These are phyloP conservation scores for Notothenia coriiceps DNA, from an alignment of 2,113 vertebrate species.

Conservation along the genomic window DNA sequence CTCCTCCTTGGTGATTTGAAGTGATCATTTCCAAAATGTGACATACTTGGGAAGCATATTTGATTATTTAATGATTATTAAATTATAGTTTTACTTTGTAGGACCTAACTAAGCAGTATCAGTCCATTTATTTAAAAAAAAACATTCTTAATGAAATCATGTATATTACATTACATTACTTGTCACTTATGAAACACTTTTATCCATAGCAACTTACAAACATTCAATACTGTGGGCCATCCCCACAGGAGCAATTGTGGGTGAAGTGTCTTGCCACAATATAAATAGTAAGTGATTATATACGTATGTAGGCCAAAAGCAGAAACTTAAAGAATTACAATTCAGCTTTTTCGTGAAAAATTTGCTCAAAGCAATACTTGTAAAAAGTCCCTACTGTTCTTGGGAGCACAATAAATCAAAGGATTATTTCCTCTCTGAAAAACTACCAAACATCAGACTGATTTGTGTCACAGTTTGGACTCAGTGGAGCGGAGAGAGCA, in stretches of 20 bases:
- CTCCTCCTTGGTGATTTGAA: slow-evolving; percentile 23
- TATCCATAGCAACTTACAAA: too few species aligned
- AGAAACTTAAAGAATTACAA: neutral
- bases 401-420: slow-evolving; percentile 19
- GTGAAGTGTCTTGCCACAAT: too few species aligned
- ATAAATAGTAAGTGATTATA: neutral
- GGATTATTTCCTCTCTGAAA: slow-evolving; percentile 40
- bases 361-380: neutral
- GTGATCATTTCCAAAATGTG: slow-evolving; percentile 9
- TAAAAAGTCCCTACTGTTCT: neutral
- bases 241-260: too few species aligned
- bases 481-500: slow-evolving; percentile 63
- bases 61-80: neutral
- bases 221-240: too few species aligned
- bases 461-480: slow-evolving; percentile 16
- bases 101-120: neutral
- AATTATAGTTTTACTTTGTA: neutral
- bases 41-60: slow-evolving; percentile 31
- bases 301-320: neutral
- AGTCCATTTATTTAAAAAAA: neutral
- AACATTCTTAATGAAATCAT: too few species aligned
- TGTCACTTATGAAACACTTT: too few species aligned
- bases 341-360: neutral
- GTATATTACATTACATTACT: too few species aligned
- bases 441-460: slow-evolving; percentile 22